phyloP scores from a whole-genome alignment of 1,140 invertebrate species.

The Chymomyza costata region DNA sequence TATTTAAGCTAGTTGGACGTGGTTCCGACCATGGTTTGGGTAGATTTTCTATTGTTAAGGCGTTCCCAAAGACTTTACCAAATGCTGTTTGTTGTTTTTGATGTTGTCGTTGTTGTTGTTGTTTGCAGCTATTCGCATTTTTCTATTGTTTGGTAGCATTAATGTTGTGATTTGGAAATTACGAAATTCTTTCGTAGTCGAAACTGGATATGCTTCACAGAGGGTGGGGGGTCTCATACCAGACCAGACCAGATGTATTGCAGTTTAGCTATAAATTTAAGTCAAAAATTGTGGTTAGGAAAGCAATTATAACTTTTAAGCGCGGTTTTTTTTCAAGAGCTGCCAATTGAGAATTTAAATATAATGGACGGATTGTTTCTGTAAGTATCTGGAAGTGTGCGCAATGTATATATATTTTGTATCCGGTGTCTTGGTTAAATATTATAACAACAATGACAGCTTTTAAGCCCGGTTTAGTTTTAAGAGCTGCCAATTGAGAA shows the following conservation, averaged over 20 bases:
- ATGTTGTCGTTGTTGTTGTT: slow-evolving; percentile 9
- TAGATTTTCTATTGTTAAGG: slow-evolving; percentile 40
- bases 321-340: too few relatives aligned
- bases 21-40: slow-evolving; percentile 37
- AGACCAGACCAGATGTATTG: slow-evolving; percentile 22
- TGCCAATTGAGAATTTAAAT: too few relatives aligned
- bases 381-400: too few relatives aligned
- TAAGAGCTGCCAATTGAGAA: too few relatives aligned
- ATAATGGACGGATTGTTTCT: too few relatives aligned
- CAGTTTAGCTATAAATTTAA: slow-evolving; percentile 29
- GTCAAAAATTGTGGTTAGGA: slow-evolving; percentile 1
- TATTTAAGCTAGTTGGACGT: slow-evolving; percentile 19
- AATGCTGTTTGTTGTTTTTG: slow-evolving; percentile 24
- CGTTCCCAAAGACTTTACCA: slow-evolving; percentile 20
- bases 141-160: slow-evolving; percentile 41
- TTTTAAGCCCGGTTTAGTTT: too few relatives aligned
- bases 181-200: slow-evolving; percentile 32
- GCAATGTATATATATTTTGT: too few relatives aligned
- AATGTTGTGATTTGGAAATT: slow-evolving; percentile 39
- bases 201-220: background rate
- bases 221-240: background rate
- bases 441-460: too few relatives aligned
- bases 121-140: slow-evolving; percentile 23
- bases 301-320: slow-evolving; percentile 8
- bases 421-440: too few relatives aligned